Base-by-base conservation (phyloP, 2,113 vertebrate species). In the Trogon melanurus region DNA sequence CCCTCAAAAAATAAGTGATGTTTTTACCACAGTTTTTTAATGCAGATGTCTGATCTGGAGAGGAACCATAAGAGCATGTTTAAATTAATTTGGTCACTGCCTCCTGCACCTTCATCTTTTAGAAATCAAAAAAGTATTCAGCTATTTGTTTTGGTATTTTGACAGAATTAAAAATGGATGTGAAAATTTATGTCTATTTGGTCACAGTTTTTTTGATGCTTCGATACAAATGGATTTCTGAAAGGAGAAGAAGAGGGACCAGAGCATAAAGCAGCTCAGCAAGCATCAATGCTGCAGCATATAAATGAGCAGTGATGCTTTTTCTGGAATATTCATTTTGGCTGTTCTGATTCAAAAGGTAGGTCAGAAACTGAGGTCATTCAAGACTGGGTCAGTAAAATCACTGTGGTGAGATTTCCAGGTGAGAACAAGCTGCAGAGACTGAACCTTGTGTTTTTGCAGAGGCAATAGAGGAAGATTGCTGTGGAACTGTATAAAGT, bases 401-500 rank as follows among this genome's bases (percentile, higher is more conserved):
- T 48, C 29, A 48, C 32, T 13, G 3, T 4, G 15, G 32, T 91
- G 47, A 54, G 47, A 66, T 62, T 85, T 91, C 48, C 34, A 62
- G 36, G 3, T 41, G 15, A 85, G 53, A 32, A 65, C 16, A 75
- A 74, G 51, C 48, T n/a, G 13, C 10, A 3, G 32, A 85, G 36
- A 47, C 57, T 47, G 13, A 80, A 16, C 16, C 13, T 93, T 62
- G 57, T 64, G n/a, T 20, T 65, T 89, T 48, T 38, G 16, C n/a
- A 79, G 66, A 75, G 27, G 27, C 16, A 50, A 4, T 2, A 38
- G 38, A 30, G 9, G 26, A 81, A 5, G 54, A 26, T 13, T 4
- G 3, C 1, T 1, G 16, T 41, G 25, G 25, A 92, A n/a, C 25
- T 14, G 2, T 11, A 41, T 29, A 36, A 45, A 2, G 4, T 27